These are phyloP conservation scores for Anaspis maculata DNA, from an alignment of 2,888 invertebrate genomes.

Conservation along the genomic window DNA sequence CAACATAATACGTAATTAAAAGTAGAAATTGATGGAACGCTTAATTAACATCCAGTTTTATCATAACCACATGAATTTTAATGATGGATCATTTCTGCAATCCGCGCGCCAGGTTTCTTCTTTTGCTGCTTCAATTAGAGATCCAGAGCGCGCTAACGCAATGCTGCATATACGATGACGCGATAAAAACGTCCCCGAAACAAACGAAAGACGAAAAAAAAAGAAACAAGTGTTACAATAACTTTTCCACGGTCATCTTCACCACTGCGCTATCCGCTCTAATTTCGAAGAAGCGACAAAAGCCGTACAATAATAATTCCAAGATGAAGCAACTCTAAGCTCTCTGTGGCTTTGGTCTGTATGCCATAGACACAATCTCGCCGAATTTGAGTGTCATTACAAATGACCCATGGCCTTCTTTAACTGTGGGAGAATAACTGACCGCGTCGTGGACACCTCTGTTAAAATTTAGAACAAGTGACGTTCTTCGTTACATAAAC, in stretches of 20 bases:
- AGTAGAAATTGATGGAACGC: background rate
- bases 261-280: background rate
- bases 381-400: slow-evolving; percentile 27
- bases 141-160: too few species aligned
- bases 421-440: slow-evolving; percentile 32
- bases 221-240: background rate
- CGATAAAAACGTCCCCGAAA: background rate
- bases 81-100: too few species aligned
- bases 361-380: slow-evolving; percentile 18
- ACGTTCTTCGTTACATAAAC: slow-evolving; percentile 17
- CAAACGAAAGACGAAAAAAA: background rate
- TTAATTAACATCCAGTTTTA: background rate
- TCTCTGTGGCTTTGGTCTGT: too few species aligned
- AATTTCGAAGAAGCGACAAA: background rate
- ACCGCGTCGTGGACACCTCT: slow-evolving; percentile 14
- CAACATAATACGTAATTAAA: slow-evolving; percentile 4
- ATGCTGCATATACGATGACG: too few species aligned
- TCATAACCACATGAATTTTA: too few species aligned
- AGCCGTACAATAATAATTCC: background rate
- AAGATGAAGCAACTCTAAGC: background rate
- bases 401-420: slow-evolving; percentile 22
- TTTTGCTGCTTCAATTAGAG: too few species aligned
- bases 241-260: slow-evolving; percentile 1
- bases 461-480: slow-evolving; percentile 17
- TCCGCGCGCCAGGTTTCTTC: too few species aligned